Base-by-base conservation (phyloP, 1,140 invertebrate species). In the Apocrypta bakeri region DNA sequence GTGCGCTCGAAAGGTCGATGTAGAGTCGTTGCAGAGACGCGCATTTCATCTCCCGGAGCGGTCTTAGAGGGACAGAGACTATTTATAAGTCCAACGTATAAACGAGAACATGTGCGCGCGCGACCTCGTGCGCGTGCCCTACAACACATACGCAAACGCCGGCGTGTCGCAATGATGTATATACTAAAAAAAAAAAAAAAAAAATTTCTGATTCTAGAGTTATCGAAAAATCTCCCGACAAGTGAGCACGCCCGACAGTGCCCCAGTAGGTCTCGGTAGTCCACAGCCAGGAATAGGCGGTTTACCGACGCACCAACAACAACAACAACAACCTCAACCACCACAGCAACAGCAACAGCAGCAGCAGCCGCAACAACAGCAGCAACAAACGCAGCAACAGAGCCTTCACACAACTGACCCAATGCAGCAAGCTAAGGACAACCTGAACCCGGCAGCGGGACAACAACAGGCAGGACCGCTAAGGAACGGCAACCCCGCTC, bases 371-470 rank as follows among this genome's bases (percentile, higher is more conserved):
- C 79, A 74, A 21, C 56, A 42, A 12, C 85, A 84, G 42, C 83
- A 84, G 14, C 83, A 83, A 29, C 85, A 82, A 48, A 68, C 61
- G 69, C 76, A 68, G 24, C 85, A 86, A 81, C 31, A 29, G 14
- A 82, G 86, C 71, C 85, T 91, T 68, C 91, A 91, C 86, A 56
- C 48, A 56, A 81, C 87, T 25, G 91, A 92, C 85, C 89, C 90
- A 77, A 92, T 92, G 91, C 91, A 92, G 90, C 91, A 92, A 78
- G 87, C 90, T 83, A 92, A 92, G 87, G 91, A 92, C 86, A 90
- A 88, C 87, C 88, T 92, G 12, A 91, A 91, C 85, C 87, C 90
- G 37, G 88, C 88, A 85, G 88, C 88, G 84, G 89, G 86, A 86
- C 91, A 92, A 85, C 91, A 91, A 21, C 48, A 56, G 88, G 84